phyloP scores from a whole-genome alignment of 2,113 vertebrate species.

The Ammodytes marinus region DNA sequence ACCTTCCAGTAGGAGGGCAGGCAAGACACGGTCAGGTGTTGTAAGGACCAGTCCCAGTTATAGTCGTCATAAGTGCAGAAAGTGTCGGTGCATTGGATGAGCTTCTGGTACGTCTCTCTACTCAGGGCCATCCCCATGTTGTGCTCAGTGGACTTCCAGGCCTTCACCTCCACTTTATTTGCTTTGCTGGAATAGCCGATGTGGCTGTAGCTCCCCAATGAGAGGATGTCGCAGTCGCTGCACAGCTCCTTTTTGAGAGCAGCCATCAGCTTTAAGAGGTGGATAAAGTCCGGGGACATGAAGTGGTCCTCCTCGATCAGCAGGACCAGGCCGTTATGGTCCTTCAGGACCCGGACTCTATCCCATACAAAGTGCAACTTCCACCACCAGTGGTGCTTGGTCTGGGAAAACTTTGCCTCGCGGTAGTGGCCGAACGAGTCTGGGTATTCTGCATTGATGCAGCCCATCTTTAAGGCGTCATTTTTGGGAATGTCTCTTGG shows the following conservation, averaged over 20 bases:
- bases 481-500: slow-evolving; percentile 91
- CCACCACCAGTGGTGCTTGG: slow-evolving; percentile 99
- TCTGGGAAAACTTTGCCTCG: slow-evolving; percentile 96
- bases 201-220: slow-evolving; percentile 91
- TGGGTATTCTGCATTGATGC: slow-evolving; percentile 96
- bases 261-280: slow-evolving; percentile 90
- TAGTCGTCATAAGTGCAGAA: slow-evolving; percentile 99
- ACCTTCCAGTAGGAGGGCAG: slow-evolving; percentile 97
- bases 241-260: slow-evolving; percentile 88
- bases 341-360: slow-evolving; percentile 87
- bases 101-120: slow-evolving; percentile 91
- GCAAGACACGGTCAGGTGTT: slow-evolving; percentile 94
- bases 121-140: slow-evolving; percentile 98
- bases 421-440: slow-evolving; percentile 98
- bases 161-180: slow-evolving; percentile 94
- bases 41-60: slow-evolving; percentile 99
- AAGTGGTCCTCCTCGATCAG: slow-evolving; percentile 98
- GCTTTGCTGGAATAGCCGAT: slow-evolving; percentile 89
- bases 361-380: slow-evolving; percentile 99
- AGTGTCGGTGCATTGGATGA: slow-evolving; percentile 93
- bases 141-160: slow-evolving; percentile 99
- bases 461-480: slow-evolving; percentile 92
- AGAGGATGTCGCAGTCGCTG: slow-evolving; percentile 93
- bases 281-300: slow-evolving; percentile 93
- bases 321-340: slow-evolving; percentile 89